Conservation (phyloP, 2,113 vertebrate genomes). For the Eurypyga helias region DNA sequence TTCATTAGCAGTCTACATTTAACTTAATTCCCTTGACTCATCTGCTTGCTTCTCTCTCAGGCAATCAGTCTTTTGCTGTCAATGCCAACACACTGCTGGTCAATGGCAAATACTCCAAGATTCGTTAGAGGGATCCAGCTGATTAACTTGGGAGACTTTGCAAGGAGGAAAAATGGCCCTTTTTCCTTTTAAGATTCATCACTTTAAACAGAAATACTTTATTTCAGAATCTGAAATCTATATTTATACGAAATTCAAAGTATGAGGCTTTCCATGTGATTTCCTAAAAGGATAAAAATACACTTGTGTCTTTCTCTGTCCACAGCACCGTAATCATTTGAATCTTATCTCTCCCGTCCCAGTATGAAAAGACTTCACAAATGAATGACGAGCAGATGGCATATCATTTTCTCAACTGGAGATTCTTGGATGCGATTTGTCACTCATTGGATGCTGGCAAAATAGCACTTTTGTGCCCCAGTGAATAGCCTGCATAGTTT, state of each 20-base stretch:
- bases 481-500: background rate
- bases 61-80: background rate
- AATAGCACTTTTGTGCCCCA: background rate
- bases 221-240: background rate
- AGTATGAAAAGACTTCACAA: background rate
- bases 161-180: background rate
- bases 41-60: background rate
- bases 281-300: background rate
- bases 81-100: background rate
- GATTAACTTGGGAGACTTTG: background rate
- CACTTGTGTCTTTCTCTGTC: background rate
- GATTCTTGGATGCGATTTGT: slow-evolving; percentile 24
- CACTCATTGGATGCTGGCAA: background rate
- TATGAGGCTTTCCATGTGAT: background rate
- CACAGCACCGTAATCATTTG: background rate
- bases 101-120: background rate
- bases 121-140: background rate
- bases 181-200: background rate
- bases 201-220: background rate
- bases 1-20: background rate
- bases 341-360: background rate
- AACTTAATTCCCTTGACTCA: background rate
- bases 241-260: background rate
- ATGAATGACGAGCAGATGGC: slow-evolving; percentile 17
- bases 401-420: slow-evolving; percentile 28